phyloP scores from a whole-genome alignment of 2,113 vertebrate genomes.

The Hucho hucho region DNA sequence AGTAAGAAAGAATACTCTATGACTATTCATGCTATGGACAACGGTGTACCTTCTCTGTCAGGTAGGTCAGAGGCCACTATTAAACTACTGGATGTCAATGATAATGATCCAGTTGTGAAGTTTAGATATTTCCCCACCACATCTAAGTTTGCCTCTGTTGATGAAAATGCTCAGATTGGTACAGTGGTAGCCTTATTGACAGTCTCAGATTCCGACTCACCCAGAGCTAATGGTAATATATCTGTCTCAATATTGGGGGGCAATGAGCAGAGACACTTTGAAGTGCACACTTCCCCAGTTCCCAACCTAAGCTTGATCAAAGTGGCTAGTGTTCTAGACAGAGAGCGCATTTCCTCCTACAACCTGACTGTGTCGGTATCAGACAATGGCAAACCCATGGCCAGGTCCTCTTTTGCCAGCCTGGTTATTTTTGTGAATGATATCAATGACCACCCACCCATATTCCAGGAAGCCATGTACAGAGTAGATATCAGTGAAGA shows the following conservation, averaged over 20 bases:
- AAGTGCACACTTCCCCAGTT: slow-evolving; percentile 94
- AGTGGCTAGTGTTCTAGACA: slow-evolving; percentile 90
- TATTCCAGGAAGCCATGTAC: slow-evolving; percentile 88
- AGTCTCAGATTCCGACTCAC: slow-evolving; percentile 91
- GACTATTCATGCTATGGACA: slow-evolving; percentile 88
- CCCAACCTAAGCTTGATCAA: slow-evolving; percentile 96
- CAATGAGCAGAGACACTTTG: slow-evolving; percentile 95
- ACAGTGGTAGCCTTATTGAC: slow-evolving; percentile 94
- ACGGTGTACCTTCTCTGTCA: slow-evolving; percentile 84
- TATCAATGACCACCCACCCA: slow-evolving; percentile 93
- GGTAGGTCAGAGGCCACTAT: slow-evolving; percentile 89
- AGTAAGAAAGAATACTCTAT: slow-evolving; percentile 85
- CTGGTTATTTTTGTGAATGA: slow-evolving; percentile 97
- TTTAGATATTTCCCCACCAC: slow-evolving; percentile 92
- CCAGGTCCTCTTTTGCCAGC: slow-evolving; percentile 91
- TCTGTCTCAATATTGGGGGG: slow-evolving; percentile 92
- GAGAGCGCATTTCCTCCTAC: slow-evolving; percentile 94
- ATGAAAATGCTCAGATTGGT: slow-evolving; percentile 93
- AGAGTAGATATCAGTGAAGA: slow-evolving; percentile 91
- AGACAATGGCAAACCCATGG: slow-evolving; percentile 80
- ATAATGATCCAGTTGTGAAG: slow-evolving; percentile 94
- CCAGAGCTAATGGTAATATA: slow-evolving; percentile 91
- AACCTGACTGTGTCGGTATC: slow-evolving; percentile 95
- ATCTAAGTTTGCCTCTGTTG: slow-evolving; percentile 93
- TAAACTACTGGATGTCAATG: slow-evolving; percentile 90